Evolutionary conservation across 2,888 invertebrate genomes (phyloP), one percentile per base, ranked within the genome.

Genomic region (Andricus curvator): DNA sequence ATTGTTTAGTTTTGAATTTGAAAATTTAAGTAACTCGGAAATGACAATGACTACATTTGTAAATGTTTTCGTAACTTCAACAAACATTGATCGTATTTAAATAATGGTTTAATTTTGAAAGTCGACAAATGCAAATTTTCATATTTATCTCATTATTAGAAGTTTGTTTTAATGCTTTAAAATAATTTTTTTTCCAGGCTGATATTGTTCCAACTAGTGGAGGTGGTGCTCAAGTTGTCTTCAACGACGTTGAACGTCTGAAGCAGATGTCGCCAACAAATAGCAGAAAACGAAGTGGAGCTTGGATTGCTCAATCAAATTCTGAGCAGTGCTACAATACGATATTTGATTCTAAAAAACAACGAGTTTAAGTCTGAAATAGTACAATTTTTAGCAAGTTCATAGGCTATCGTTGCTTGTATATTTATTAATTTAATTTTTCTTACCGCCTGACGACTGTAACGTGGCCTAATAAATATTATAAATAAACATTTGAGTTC

Each of bases 141-240:
- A 44, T 44, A 44, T 44, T 44, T 15, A 15, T 44, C 15, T 15
- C 15, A 4, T 44, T 44, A 44, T 44, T 4, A 44, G 44, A 44
- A 1, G 41, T 11, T 41, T 44, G 4, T 44, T 44, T 44, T 15
- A 44, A 44, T 44, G 4, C 44, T 44, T 17, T 17, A 17, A 4
- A 17, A 17, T 17, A 0, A 48, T 51, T 80, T 44, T 77, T 66
- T 79, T 66, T 81, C 60, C 88, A 96, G 95, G 99, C 97, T n/a
- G 97, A 99, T 92, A 96, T 99, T 2, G 95, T 98, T 4, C 97
- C 97, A 0, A 99, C 99, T 0, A 96, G 96, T 79, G 97, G 97
- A 1, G 99, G 99, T 0, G 99, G 99, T 0, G 97, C 98, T 0
- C 98, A 99, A 90, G 96, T 99, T 2, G 96, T 98, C 41, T 98